These are phyloP conservation scores for Theocolax elegans DNA, from an alignment of 1,140 invertebrate species.

Conservation along the genomic window DNA sequence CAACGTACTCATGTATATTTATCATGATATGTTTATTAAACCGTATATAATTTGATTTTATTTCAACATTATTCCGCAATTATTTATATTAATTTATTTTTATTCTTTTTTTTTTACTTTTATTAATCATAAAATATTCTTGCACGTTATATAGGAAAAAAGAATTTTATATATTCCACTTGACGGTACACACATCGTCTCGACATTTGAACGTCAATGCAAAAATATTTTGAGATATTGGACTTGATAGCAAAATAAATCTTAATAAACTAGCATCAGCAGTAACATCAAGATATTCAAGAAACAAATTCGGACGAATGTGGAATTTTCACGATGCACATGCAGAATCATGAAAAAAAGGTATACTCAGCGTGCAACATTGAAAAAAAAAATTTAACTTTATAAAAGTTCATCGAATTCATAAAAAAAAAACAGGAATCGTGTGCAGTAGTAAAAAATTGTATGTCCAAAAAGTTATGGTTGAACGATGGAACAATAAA, in stretches of 20 bases:
- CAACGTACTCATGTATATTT: too few species aligned
- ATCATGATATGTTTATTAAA: too few species aligned
- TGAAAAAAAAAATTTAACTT: too few species aligned
- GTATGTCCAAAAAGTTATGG: background rate
- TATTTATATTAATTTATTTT: too few species aligned
- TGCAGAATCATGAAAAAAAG: constrained; percentile 1
- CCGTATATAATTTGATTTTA: too few species aligned
- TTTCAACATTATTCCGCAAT: too few species aligned
- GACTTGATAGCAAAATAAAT: constrained; percentile 9
- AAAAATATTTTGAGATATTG: constrained; percentile 19
- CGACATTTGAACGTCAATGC: background rate
- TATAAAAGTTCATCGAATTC: constrained; percentile 5
- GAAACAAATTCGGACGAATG: background rate
- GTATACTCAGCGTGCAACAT: constrained; percentile 13
- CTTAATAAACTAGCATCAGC: constrained; percentile 17
- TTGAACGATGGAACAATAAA: background rate
- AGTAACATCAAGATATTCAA: constrained; percentile 1
- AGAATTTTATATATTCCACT: background rate
- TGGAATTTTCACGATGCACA: constrained; percentile 25
- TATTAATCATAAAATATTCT: too few species aligned
- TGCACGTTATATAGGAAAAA: too few species aligned
- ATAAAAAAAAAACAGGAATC: background rate
- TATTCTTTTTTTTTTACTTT: too few species aligned
- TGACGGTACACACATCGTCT: background rate
- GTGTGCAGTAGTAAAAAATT: background rate